A percentile compares a stretch with the other conserved stretches of the same genome.
These are phyloP conservation scores for Itoplectis maculator DNA, from an alignment of 2,888 invertebrate genomes.

Conservation along the genomic window DNA sequence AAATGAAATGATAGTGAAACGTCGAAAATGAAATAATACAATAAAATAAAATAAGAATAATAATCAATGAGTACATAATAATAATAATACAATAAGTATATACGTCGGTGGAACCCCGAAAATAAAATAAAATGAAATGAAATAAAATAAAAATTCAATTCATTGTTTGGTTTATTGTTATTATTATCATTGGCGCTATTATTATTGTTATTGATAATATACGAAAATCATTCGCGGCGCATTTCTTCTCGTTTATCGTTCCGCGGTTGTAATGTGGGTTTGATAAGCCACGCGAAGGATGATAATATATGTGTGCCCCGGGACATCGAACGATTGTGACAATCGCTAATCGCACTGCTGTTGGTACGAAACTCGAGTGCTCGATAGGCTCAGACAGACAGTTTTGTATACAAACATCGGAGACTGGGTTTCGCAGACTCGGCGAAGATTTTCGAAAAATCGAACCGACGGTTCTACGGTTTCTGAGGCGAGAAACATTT, in stretches of 20 bases:
- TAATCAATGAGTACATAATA: no score
- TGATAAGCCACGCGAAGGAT: slow-evolving; percentile 28
- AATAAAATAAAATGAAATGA: no score
- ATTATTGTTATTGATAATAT: background rate
- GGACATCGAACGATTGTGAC: slow-evolving; percentile 38
- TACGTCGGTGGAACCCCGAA: no score
- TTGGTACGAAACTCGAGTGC: background rate
- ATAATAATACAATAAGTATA: no score
- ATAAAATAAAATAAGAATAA: no score
- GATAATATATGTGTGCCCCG: slow-evolving; percentile 14
- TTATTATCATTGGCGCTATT: background rate
- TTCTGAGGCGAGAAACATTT: no score
- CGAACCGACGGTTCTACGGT: no score
- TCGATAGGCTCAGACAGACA: background rate
- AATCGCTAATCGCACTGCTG: background rate
- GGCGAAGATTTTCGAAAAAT: no score
- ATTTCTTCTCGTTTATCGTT: slow-evolving; percentile 6
- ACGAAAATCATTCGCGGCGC: no score
- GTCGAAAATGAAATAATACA: no score
- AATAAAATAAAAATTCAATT: no score
- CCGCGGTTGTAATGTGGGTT: slow-evolving; percentile 12
- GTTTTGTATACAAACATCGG: background rate
- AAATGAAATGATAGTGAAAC: background rate
- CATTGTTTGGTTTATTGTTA: background rate
- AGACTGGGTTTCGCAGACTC: background rate